A percentile compares a stretch with the other conserved stretches of the same genome.
Conservation (phyloP, 2,113 vertebrate species). For the human (Homo sapiens) region GRCh38 chr1:158536001-158536500, state of each 20-base stretch:
- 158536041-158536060: not conserved
- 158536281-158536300: not conserved
- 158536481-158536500: not conserved
- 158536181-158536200: not conserved
- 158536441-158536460: not conserved
- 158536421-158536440: not conserved
- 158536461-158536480: not conserved
- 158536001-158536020: not conserved
- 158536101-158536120: not conserved
- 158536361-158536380: not conserved
- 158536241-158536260: not conserved
- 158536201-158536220: not conserved
- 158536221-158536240: not conserved
- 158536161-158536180: not conserved
- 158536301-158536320: not conserved
- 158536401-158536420: not conserved
- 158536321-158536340: not conserved
- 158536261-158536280: not conserved
- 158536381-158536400: not conserved
- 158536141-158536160: not conserved
- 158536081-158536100: not conserved
- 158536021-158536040: not conserved
- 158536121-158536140: not conserved
- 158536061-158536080: not conserved
- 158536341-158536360: not conserved